Conservation (phyloP, 2,797 vertebrate genomes). For the Myotis daubentonii region DNA sequence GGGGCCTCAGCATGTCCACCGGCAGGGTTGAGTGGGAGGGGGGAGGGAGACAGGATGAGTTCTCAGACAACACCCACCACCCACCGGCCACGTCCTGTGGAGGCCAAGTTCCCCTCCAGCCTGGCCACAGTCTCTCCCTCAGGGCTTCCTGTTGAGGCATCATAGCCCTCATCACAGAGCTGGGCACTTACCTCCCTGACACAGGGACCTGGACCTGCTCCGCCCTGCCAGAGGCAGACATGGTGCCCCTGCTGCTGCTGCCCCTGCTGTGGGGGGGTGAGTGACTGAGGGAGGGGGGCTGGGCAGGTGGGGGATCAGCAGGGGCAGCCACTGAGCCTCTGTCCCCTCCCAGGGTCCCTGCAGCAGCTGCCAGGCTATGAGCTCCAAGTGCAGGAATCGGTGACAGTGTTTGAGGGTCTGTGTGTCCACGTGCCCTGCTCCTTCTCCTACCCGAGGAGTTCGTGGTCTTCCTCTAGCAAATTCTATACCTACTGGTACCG, state of each 20-base stretch:
- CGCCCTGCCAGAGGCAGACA: background rate
- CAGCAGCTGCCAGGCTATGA: fast-evolving
- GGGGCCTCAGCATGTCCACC: background rate
- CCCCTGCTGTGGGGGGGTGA: slow-evolving; percentile 41
- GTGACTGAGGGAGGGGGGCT: fast-evolving
- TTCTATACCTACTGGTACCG: background rate
- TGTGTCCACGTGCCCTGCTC: background rate
- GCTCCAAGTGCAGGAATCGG: fast-evolving
- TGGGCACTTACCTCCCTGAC: background rate
- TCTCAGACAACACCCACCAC: background rate
- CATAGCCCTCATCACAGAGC: background rate
- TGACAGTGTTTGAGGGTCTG: background rate
- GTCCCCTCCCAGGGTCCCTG: slow-evolving; percentile 18
- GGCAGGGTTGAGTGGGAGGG: background rate
- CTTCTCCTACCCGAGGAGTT: background rate
- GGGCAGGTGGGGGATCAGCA: fast-evolving
- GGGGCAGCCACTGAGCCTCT: background rate
- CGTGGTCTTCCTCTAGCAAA: fast-evolving
- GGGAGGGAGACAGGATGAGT: background rate
- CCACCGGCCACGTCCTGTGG: too few relatives aligned
- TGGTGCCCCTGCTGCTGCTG: slow-evolving; percentile 39
- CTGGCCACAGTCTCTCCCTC: too few relatives aligned
- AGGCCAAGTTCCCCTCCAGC: background rate
- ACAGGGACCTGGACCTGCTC: background rate
- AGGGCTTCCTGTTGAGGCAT: too few relatives aligned